Base-by-base conservation (phyloP, 2,888 invertebrate genomes). In the Macaria notata region DNA sequence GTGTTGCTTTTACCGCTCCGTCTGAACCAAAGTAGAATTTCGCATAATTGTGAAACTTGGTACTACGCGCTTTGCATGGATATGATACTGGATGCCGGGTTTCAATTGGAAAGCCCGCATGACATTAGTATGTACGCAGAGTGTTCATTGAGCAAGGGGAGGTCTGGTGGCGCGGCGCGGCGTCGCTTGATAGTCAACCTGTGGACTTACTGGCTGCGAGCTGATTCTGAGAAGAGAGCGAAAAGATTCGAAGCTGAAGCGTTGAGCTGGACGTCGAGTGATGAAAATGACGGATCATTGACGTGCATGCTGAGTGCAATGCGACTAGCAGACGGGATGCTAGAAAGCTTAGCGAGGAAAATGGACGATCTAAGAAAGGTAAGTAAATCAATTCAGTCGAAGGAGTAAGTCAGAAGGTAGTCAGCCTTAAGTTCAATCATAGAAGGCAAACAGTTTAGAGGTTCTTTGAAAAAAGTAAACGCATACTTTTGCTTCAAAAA, bases 21-120 rank as follows among this genome's bases (percentile, higher is more conserved):
- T 36, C 66, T 86, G 54, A 68, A 69, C 9, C 70, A 79, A 57
- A 73, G 68, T 54, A 69, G 74, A 54, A 58, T 69, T 46, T 74
- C 81, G 9, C 70, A 78, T 50, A 82, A 81, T 48, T 77, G 76
- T 60, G 86, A 89, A 68, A 85, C 83, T 7, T 93, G 92, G 89
- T 94, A 94, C 66, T 92, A 93, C 64, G 92, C 93, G 0, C 81
- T 93, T 39, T 92, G 92, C 61, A 83, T 94, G 54, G 93, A 93
- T 53, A 72, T 94, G 65, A 82, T 93, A 50, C 70, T 94, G 42
- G 93, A 94, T 65, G 88, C 93, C 63, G 91, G 93, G 4, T 90
- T 93, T 69, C 81, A 88, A 55, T 66, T 93, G 48, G 93, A 93
- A 71, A 77, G 87, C 1, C 88, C 92, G 3, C 73, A 83, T 19